Evolutionary conservation across 92 coral and sea anemone genomes (phyloP).

Genomic region (Diadumene lineata): DNA sequence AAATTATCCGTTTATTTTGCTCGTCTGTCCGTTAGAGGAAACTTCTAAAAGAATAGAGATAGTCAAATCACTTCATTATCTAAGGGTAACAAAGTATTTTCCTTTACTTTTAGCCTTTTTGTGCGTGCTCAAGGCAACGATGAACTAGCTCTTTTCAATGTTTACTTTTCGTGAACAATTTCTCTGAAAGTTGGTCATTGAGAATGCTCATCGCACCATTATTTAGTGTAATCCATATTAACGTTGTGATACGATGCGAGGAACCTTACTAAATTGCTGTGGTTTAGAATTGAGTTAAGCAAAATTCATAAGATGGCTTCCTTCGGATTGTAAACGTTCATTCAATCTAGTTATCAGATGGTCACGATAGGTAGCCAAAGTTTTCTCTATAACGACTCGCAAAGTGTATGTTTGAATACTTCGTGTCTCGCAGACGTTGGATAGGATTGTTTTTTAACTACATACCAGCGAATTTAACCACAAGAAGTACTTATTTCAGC

Average conservation of each 20-base stretch:
- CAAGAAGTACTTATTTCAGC: slow-evolving; percentile 1
- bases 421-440: slow-evolving; percentile 11
- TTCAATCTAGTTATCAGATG: slow-evolving; percentile 24
- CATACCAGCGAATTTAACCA: slow-evolving; percentile 16
- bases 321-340: neutral
- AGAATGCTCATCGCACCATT: slow-evolving; percentile 28
- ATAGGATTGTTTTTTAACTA: slow-evolving; percentile 13
- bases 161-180: slow-evolving; percentile 72
- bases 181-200: slow-evolving; percentile 36
- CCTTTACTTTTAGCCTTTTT: slow-evolving; percentile 73
- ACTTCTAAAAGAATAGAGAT: slow-evolving; percentile 14
- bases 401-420: slow-evolving; percentile 27
- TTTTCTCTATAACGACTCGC: slow-evolving; percentile 18
- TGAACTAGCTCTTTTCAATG: slow-evolving; percentile 68
- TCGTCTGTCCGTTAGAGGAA: slow-evolving; percentile 14
- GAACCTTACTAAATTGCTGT: neutral
- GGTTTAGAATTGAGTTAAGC: neutral
- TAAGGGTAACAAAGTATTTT: neutral
- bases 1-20: slow-evolving; percentile 49
- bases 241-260: neutral
- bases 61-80: neutral
- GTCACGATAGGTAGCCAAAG: slow-evolving; percentile 1
- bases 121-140: slow-evolving; percentile 95
- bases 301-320: neutral
- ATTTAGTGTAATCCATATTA: slow-evolving; percentile 10